Evolutionary conservation across 2,797 vertebrate species (phyloP), one percentile per base, ranked within the genome.

Genomic region (Cercopithecus hamlyni): DNA sequence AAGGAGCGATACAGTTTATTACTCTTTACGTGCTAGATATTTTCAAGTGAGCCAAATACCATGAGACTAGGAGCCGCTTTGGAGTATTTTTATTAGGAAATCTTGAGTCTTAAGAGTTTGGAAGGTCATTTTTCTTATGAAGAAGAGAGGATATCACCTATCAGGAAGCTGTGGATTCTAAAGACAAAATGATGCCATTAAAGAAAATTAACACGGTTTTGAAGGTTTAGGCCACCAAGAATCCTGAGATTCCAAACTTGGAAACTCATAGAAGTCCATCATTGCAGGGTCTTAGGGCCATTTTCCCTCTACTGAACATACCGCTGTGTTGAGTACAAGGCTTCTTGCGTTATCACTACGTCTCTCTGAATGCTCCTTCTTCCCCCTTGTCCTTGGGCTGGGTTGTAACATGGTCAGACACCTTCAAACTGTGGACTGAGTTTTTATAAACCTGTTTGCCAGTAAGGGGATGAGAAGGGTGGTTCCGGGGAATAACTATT

Each of bases 341-440:
- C 45, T 83, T 97, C 96, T 96, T 76, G 86, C 73, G 88, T 96
- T 98, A 97, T 80, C 83, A 93, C 84, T 76, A 75, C 75, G 97
- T 97, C 97, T 64, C 39, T 96, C 89, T 76, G 93, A 97, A 92
- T 96, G 83, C 75, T 83, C 90, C 93, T 95, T 96, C 81, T 90
- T 58, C 94, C 87, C 88, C 88, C 92, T 93, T 52, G 79, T 83
- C 84, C 88, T 96, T 95, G 90, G 95, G 96, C 90, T 93, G 93
- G 98, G 88, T 91, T 96, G 73, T 93, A 96, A 96, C 92, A 80
- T 73, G 93, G 96, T 30, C 41, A 98, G 96, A 97, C 48, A 95
- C 75, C 83, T 97, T 96, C 80, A 94, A 77, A 96, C 58, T 93
- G 90, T 93, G 88, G 94, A 93, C 95, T 0, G 2, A 1, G 5